phyloP scores from a whole-genome alignment of 2,888 invertebrate genomes.

The Meliscaeva auricollis region DNA sequence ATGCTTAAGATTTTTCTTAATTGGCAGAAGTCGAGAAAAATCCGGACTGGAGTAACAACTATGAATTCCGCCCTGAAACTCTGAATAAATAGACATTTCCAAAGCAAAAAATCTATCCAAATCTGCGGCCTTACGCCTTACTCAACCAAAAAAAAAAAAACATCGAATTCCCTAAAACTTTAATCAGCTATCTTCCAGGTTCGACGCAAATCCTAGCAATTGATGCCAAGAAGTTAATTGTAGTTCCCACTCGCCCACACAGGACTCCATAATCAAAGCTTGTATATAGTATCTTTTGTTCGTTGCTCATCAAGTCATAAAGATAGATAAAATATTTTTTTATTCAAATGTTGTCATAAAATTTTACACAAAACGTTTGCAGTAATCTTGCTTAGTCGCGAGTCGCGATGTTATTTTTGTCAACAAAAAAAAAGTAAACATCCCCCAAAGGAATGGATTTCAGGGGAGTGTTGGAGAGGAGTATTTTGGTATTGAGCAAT shows the following conservation, averaged over 20 bases:
- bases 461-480: not conserved
- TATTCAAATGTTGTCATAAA: slow-evolving; percentile 60
- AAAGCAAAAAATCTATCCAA: too few relatives aligned
- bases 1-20: too few relatives aligned
- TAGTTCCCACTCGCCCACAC: not conserved
- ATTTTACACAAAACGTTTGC: slow-evolving; percentile 51
- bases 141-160: too few relatives aligned
- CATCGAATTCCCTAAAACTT: too few relatives aligned
- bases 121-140: too few relatives aligned
- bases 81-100: too few relatives aligned
- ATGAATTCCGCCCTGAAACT: too few relatives aligned
- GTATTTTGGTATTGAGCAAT: not conserved
- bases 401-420: slow-evolving; percentile 25
- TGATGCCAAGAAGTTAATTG: not conserved
- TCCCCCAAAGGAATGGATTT: not conserved
- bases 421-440: slow-evolving; percentile 30
- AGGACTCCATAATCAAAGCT: not conserved
- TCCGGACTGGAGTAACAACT: too few relatives aligned
- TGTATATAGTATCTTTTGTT: slow-evolving; percentile 29
- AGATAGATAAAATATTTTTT: slow-evolving; percentile 42
- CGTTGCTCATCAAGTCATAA: slow-evolving; percentile 49
- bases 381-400: slow-evolving; percentile 51
- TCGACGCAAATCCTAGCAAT: too few relatives aligned
- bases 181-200: too few relatives aligned
- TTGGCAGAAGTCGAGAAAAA: too few relatives aligned